Evolutionary conservation across 2,888 invertebrate genomes (phyloP).

Genomic region (Cephus runcator): DNA sequence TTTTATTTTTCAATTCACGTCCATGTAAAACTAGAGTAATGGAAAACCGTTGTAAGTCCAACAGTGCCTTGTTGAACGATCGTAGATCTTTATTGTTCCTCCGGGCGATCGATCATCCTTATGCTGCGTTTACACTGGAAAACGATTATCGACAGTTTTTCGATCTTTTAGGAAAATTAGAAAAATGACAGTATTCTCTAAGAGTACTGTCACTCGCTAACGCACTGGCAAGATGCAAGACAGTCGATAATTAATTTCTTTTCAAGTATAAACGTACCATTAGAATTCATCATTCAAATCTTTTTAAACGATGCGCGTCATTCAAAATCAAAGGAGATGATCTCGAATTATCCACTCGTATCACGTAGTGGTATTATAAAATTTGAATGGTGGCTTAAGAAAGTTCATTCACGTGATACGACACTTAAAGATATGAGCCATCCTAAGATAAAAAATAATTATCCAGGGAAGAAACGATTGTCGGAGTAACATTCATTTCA

Average conservation of each 20-base stretch:
- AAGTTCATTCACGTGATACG: background rate
- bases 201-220: background rate
- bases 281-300: background rate
- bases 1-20: background rate
- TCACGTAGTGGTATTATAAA: background rate
- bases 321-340: background rate
- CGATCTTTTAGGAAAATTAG: no score
- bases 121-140: background rate
- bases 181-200: background rate
- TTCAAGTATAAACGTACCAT: background rate
- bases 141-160: no score
- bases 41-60: background rate
- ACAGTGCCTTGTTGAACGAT: background rate
- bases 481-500: background rate
- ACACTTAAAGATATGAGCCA: background rate
- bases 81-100: background rate
- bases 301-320: background rate
- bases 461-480: background rate
- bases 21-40: background rate
- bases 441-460: background rate
- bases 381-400: background rate
- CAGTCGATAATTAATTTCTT: background rate
- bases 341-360: background rate
- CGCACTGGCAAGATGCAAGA: background rate
- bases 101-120: background rate